Evolutionary conservation across 2,888 invertebrate genomes (phyloP), one percentile per base, ranked within the genome.

Genomic region (Leptogaster cylindrica): DNA sequence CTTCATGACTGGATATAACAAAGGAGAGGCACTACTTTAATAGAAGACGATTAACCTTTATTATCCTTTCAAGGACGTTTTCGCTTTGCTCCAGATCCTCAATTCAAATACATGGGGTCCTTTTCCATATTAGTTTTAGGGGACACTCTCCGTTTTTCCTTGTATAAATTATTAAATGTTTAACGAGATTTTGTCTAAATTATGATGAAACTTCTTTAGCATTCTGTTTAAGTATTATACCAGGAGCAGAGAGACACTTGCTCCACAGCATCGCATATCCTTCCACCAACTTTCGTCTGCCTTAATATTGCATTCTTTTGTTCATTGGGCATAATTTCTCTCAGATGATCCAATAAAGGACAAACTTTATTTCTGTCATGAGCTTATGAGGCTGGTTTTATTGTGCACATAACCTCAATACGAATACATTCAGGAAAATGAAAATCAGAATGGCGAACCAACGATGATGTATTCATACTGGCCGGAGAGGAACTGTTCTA

Each of bases 301-400:
- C 36, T 36, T 36, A 36, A 36, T 36, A 36, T 36, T 36, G 36
- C 36, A 36, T 36, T 36, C 36, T 36, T 36, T 36, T 36, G 36
- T 36, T 36, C 14, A 36, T 36, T 36, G 36, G 36, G 36, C 36
- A 36, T 14, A 36, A 36, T 12, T 36, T 36, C 36, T 36, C 36
- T n/a, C 5, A n/a, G 10, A 36, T 12, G 36, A 14, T 36, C 36
- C 36, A 36, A 36, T 36, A 36, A 36, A 36, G 36, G 36, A 36
- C 36, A 36, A 36, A 36, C 36, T 12, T 36, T 36, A 36, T 36
- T 36, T 36, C 36, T 36, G 36, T n/a, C n/a, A 36, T 36, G n/a
- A 36, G 36, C 36, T 36, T 36, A 36, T 36, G 36, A 36, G 36
- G 36, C 14, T 36, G n/a, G 10, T 36, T 36, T 36, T 36, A 36